phyloP scores from a whole-genome alignment of 1,140 invertebrate genomes.

The Pantala flavescens region DNA sequence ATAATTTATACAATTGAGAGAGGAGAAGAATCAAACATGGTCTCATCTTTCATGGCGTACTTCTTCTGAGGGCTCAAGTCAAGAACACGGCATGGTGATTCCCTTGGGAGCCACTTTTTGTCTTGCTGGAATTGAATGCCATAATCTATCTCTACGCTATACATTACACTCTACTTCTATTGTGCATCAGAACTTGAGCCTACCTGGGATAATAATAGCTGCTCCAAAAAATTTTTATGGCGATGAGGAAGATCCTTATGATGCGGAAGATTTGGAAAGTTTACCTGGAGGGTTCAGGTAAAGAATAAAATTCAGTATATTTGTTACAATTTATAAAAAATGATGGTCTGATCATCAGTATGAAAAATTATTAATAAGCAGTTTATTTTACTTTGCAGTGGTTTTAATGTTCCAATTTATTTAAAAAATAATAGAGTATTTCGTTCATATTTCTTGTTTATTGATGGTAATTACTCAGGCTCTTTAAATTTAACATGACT shows the following conservation, averaged over 20 bases:
- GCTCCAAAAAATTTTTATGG: slow-evolving; percentile 20
- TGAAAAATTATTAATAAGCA: no score
- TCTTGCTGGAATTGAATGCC: slow-evolving; percentile 45
- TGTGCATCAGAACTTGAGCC: slow-evolving; percentile 28
- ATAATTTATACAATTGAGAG: no score
- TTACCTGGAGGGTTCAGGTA: slow-evolving; percentile 41
- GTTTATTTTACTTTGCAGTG: no score
- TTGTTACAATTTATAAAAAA: neutral
- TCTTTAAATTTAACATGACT: no score
- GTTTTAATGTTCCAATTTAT: no score
- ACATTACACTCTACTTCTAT: slow-evolving; percentile 34
- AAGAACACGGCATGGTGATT: slow-evolving; percentile 42
- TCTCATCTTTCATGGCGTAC: neutral
- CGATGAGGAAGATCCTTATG: slow-evolving; percentile 45
- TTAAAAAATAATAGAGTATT: no score
- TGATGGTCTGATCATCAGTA: no score
- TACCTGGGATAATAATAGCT: slow-evolving; percentile 34
- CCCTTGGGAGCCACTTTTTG: slow-evolving; percentile 53
- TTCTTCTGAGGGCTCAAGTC: slow-evolving; percentile 28
- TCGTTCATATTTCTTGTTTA: no score
- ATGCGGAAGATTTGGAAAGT: slow-evolving; percentile 51
- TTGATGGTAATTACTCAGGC: no score
- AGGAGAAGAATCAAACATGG: slow-evolving; percentile 17
- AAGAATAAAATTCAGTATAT: neutral
- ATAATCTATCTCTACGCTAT: slow-evolving; percentile 28